Percentiles rank a stretch among this genome's conserved stretches.
Evolutionary conservation across 2,797 vertebrate genomes (phyloP).

Genomic region (Paedocypris micromegethes): DNA sequence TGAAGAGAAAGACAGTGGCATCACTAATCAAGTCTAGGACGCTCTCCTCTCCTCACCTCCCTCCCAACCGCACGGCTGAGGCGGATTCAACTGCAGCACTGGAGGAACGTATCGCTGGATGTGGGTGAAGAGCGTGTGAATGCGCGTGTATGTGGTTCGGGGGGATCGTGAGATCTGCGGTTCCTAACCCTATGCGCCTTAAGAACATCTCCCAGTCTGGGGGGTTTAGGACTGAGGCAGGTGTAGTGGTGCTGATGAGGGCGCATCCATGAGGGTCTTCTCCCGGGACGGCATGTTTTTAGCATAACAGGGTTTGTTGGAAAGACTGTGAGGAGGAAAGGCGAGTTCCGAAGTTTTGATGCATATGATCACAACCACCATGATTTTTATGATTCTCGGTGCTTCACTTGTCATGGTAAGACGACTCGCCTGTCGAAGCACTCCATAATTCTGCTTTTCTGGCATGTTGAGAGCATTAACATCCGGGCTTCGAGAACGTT

Average conservation of each 20-base stretch:
- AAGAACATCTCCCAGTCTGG: constrained; percentile 55
- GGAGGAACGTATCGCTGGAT: constrained; percentile 54
- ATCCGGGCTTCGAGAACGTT: constrained; percentile 9
- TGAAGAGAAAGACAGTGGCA: constrained; percentile 55
- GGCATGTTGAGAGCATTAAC: constrained; percentile 37
- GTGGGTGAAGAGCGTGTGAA: constrained; percentile 64
- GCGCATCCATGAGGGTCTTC: constrained; percentile 74
- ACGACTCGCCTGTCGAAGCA: constrained; percentile 36
- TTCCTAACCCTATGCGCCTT: constrained; percentile 51
- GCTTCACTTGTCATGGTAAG: constrained; percentile 99
- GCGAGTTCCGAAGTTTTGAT: constrained; percentile 82
- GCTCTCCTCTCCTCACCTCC: constrained; percentile 48
- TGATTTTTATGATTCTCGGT: constrained; percentile 99
- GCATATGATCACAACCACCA: constrained; percentile 98
- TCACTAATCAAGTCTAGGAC: constrained; percentile 57
- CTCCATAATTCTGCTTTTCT: constrained; percentile 22
- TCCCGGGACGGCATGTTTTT: constrained; percentile 67
- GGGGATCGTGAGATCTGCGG: constrained; percentile 60
- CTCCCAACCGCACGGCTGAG: constrained; percentile 35
- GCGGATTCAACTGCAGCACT: constrained; percentile 40
- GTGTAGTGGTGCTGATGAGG: constrained; percentile 55
- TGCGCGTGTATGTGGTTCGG: constrained; percentile 53
- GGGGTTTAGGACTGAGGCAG: constrained; percentile 66
- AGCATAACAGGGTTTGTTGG: constrained; percentile 66
- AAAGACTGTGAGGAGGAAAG: constrained; percentile 68